Conservation (phyloP, 2,797 vertebrate species). For the Enteromius radiatus region DNA sequence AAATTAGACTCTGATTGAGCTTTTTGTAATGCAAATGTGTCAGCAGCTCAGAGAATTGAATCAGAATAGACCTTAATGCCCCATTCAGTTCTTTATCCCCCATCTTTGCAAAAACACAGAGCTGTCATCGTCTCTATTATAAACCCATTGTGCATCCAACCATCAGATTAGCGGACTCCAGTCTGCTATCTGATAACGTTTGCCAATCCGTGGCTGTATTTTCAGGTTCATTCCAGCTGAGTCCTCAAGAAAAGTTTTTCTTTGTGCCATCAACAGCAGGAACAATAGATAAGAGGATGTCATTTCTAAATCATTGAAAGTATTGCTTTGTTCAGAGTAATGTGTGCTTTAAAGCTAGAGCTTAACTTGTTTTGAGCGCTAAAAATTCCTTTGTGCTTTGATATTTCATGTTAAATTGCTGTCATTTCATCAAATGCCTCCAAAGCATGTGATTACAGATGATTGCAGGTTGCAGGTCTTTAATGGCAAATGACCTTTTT, state of each 20-base stretch:
- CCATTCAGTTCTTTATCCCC: conserved; percentile 47
- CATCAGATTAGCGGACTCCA: conserved; percentile 52
- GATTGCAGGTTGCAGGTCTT: neutral
- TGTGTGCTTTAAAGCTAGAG: conserved; percentile 6
- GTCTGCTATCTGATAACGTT: conserved; percentile 56
- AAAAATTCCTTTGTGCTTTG: conserved; percentile 16
- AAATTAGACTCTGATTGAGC: conserved; percentile 64
- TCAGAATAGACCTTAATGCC: conserved; percentile 61
- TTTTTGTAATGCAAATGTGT: conserved; percentile 66
- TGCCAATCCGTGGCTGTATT: conserved; percentile 34
- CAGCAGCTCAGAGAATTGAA: conserved; percentile 48
- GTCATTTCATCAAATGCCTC: conserved; percentile 24
- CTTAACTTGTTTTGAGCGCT: conserved; percentile 11
- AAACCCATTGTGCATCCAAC: conserved; percentile 51
- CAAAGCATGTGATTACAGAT: conserved; percentile 7
- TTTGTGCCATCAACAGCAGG: conserved; percentile 31
- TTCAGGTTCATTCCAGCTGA: conserved; percentile 46
- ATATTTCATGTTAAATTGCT: conserved; percentile 29
- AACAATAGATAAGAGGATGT: conserved; percentile 19
- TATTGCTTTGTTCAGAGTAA: conserved; percentile 28
- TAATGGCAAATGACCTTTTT: neutral
- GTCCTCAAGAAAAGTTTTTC: conserved; percentile 17
- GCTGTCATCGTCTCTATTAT: conserved; percentile 62
- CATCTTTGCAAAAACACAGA: conserved; percentile 61
- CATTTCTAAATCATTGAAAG: neutral